Evolutionary conservation across 2,888 invertebrate genomes (phyloP).

Genomic region (Ectemnius lituratus): DNA sequence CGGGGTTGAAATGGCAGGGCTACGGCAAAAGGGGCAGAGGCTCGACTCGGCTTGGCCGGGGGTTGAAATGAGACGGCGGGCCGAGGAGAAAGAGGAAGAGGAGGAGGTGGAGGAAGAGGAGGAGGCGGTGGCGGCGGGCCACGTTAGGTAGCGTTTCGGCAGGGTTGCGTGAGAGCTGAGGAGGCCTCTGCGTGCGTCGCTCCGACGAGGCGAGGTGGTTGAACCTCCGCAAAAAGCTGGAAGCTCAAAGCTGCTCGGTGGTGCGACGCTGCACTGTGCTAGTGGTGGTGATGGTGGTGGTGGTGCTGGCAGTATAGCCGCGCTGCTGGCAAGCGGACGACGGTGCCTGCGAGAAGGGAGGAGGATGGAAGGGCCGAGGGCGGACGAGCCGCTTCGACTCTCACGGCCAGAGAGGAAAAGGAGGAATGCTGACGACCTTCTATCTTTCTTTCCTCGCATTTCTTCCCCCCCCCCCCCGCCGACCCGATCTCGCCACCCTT

Average conservation of each 20-base stretch:
- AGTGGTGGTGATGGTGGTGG: conserved; percentile 35
- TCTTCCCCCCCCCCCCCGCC: conserved; percentile 30
- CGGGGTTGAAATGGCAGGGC: conserved; percentile 12
- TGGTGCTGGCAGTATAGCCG: conserved; percentile 23
- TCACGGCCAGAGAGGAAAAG: conserved; percentile 29
- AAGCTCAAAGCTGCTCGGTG: conserved; percentile 70
- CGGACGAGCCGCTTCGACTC: conserved; percentile 20
- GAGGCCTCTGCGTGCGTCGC: conserved; percentile 70
- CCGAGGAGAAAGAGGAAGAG: conserved; percentile 38
- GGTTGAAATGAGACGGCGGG: conserved; percentile 43
- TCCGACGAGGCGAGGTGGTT: conserved; percentile 71
- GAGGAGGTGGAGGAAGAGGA: conserved; percentile 17
- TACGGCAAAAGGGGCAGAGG: conserved; percentile 6
- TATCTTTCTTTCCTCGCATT: conserved; percentile 50
- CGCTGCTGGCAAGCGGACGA: too few species aligned
- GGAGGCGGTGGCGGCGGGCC: conserved; percentile 56
- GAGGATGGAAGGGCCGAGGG: conserved; percentile 45
- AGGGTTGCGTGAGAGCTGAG: conserved; percentile 66
- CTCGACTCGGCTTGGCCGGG: conserved; percentile 6
- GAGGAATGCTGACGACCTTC: conserved; percentile 50
- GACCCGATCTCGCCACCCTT: background rate
- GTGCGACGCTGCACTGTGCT: conserved; percentile 54
- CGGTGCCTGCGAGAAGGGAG: conserved; percentile 24
- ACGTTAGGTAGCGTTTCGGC: conserved; percentile 65
- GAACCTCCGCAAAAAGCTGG: conserved; percentile 74